Percentiles rank a stretch among this genome's conserved stretches.
Conservation (phyloP, 2,888 invertebrate species). For the Girardia tigrina region DNA sequence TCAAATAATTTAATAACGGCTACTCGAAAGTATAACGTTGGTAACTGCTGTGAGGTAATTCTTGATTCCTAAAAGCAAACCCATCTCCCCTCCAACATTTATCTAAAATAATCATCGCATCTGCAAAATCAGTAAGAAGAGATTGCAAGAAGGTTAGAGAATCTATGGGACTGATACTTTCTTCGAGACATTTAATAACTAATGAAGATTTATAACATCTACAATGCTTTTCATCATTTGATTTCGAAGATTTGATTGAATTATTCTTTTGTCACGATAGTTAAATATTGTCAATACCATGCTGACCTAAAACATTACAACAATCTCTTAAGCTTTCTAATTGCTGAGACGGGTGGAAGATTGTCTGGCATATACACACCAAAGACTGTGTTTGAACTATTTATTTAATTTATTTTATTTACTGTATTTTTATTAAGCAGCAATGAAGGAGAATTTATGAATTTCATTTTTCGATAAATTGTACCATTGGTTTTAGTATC, state of each 20-base stretch:
- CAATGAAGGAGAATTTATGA: too few species aligned
- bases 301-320: neutral
- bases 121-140: neutral
- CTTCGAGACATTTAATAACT: neutral
- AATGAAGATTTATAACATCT: neutral
- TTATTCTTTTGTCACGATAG: slow-evolving; percentile 1
- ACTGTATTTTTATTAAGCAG: too few species aligned
- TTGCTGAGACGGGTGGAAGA: neutral
- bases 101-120: neutral
- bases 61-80: neutral
- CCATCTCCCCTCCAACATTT: slow-evolving; percentile 1
- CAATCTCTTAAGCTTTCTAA: slow-evolving; percentile 15
- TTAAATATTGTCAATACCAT: neutral
- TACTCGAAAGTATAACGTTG: neutral
- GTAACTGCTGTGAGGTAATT: slow-evolving; percentile 2
- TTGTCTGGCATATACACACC: too few species aligned
- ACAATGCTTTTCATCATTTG: slow-evolving; percentile 12
- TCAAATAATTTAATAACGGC: neutral
- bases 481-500: too few species aligned
- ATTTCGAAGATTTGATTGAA: neutral
- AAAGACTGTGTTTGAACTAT: too few species aligned
- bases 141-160: neutral
- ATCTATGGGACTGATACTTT: neutral
- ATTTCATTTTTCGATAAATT: too few species aligned
- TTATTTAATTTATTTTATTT: too few species aligned